Percentiles rank a stretch among this genome's conserved stretches.
These are phyloP conservation scores for Equus przewalskii DNA, from an alignment of 2,113 vertebrate genomes.

Conservation along the genomic window DNA sequence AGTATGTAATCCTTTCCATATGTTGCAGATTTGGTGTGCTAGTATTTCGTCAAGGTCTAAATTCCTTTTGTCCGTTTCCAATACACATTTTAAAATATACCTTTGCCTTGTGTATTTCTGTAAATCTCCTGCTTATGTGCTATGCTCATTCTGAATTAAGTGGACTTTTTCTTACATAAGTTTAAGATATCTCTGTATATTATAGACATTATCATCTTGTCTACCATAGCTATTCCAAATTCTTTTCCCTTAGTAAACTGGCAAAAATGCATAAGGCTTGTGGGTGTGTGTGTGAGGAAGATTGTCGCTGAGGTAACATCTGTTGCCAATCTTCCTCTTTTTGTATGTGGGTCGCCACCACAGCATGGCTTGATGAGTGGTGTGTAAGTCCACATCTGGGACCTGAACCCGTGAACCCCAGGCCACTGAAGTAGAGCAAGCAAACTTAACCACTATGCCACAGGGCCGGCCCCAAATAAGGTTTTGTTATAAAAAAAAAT, in stretches of 20 bases:
- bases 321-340: too few species aligned
- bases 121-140: neutral
- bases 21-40: neutral
- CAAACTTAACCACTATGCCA: too few species aligned
- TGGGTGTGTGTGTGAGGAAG: too few species aligned
- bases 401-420: too few species aligned
- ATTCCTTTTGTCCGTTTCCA: neutral
- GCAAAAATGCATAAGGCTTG: neutral
- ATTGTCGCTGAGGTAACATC: too few species aligned
- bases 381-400: too few species aligned
- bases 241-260: neutral
- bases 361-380: too few species aligned
- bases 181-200: neutral
- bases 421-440: too few species aligned
- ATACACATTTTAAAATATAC: neutral
- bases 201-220: neutral
- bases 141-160: neutral
- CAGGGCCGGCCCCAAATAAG: too few species aligned
- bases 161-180: neutral
- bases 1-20: neutral
- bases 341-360: too few species aligned
- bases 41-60: neutral
- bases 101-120: neutral
- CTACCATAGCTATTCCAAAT: neutral
- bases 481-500: neutral